Evolutionary conservation across 2,797 vertebrate genomes (phyloP), one percentile per base, ranked within the genome.

Genomic region (Pelodytes ibericus): DNA sequence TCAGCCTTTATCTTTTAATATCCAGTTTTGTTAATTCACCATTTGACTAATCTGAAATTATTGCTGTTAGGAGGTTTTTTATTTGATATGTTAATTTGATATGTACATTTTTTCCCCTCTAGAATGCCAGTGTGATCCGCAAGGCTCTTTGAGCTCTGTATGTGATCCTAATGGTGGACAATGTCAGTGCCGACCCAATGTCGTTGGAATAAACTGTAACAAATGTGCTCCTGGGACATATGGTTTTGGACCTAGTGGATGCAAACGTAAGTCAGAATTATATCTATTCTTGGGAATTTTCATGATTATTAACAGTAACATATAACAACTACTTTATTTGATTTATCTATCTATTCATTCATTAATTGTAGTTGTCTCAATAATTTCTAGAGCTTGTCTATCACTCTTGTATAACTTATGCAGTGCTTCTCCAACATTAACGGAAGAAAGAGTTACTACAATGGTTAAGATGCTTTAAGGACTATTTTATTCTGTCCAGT

Each of bases 91-190:
- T 9, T 9, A 39, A 9, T 58, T 24, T 74, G 11, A 60, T 33
- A 4, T 49, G n/a, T n/a, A n/a, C n/a, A n/a, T 36, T 44, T 10
- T 44, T 6, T 15, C 11, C 6, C 83, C 22, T 67, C 77, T 11
- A 65, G 98, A 94, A 39, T 99, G 98, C 85, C 90, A 92, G 63
- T 99, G 98, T 71, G 93, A 99, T 85, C 95, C 94, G 0, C 96
- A 98, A 87, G 98, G 98, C 25, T 98, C 98, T 0, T 83, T 98
- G 68, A 99, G 97, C 85, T 94, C 94, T 0, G 93, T 98, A 75
- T 99, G 98, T 0, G 90, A 99, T 75, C 91, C 96, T 58, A 96
- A 56, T 0, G 97, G 97, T 59, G 98, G 98, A 24, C 95, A 97
- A 83, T 99, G 98, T 82, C 93, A 91, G 71, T 99, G 98, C 82